Evolutionary conservation across 2,113 vertebrate species (phyloP), one percentile per base, ranked within the genome.

Genomic region (Macaca nemestrina): DNA sequence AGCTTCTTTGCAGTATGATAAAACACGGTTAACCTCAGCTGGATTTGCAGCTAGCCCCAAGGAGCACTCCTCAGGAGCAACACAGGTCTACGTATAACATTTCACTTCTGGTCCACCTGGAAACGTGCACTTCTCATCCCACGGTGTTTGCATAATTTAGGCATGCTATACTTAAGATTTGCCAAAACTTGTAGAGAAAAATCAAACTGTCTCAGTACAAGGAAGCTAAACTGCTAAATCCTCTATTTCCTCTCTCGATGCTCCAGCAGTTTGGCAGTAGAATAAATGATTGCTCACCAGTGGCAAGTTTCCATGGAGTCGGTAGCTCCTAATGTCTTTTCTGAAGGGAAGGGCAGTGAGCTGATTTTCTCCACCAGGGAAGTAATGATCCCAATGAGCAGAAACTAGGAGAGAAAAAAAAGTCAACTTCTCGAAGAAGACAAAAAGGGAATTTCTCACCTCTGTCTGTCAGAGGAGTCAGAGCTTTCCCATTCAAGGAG

Each of bases 171-270:
- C 68, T 78, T 32, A 88, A 93, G 48, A 93, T 90, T 82, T 70
- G 76, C 70, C n/a, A 70, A 79, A 84, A 94, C 30, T 88, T 92
- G 45, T 5, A 67, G 80, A 86, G 76, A 84, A 97, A 78, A 95
- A 57, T 43, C 81, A 81, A 52, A 80, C 57, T 57, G 57, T 38
- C 43, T 70, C 59, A 35, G 43, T n/a, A 32, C 10, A 27, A 88
- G 48, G 80, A 90, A 92, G 81, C 17, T 30, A 38, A 38, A 78
- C 61, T 90, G 90, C 8, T 76, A 81, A 92, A 45, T 55, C 48
- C 72, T 90, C 57, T n/a, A 0, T 95, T 91, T 95, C 30, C 57
- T 94, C 43, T 68, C 45, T 59, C 22, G 12, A 2, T 43, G 64
- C 40, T 84, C n/a, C 22, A 92, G 90, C 72, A 94, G 55, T 80